Base-by-base conservation (phyloP, 1,140 invertebrate genomes). In the Ceratitis capitata region DNA sequence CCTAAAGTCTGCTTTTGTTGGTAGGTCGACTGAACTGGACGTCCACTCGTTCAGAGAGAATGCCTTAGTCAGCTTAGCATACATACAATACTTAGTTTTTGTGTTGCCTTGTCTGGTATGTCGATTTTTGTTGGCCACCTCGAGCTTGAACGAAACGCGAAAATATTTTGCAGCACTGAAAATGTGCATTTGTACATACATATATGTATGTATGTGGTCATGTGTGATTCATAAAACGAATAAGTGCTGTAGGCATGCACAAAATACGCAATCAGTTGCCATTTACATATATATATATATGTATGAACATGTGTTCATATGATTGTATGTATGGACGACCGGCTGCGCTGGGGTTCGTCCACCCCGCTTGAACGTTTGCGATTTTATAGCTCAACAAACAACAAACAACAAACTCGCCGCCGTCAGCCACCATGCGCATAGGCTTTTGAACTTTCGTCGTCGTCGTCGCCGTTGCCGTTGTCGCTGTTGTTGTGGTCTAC, bases 81-180 rank as follows among this genome's bases (percentile, higher is more conserved):
- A 56, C 58, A 32, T 10, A 23, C 58, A 6, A 61, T 5, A 23
- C 58, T 12, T 3, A 26, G 23, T 58, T 16, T 19, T 23, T 42
- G 39, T 74, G 69, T 74, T 78, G 69, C 69, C 69, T 78, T 78
- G 69, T 78, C 69, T 78, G 69, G 69, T 78, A 78, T 78, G 69
- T 78, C 69, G 69, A 39, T 39, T 45, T 61, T 47, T 64, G 61
- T n/a, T 78, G 69, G 69, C 45, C 39, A 78, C 39, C 4, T n/a
- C n/a, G 51, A 23, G 39, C 69, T n/a, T n/a, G 45, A 45, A 78
- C 42, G 69, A 42, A 78, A 42, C 32, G 39, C 69, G 39, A 45
- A n/a, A n/a, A 78, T 78, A 78, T 16, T 19, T 74, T 74, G 2
- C 29, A 32, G 12, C 51, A 56, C 19, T 56, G 7, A 56, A 19